phyloP scores from a whole-genome alignment of 2,797 vertebrate species.

The Phrynocephalus forsythii region DNA sequence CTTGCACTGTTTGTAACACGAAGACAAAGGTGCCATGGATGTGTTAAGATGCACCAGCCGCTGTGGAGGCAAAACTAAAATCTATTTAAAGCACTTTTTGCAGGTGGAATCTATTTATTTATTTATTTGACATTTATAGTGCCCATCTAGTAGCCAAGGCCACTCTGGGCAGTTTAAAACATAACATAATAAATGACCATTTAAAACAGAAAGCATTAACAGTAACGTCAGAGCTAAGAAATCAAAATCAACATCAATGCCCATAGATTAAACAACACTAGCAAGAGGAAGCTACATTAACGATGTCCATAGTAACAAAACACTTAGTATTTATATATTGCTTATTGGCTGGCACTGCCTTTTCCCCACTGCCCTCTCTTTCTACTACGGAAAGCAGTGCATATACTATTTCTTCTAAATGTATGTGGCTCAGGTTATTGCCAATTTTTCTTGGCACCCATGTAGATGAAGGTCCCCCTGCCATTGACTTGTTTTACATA shows the following conservation, averaged over 20 bases:
- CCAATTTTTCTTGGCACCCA: not conserved
- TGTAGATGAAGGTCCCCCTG: not conserved
- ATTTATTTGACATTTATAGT: too few species aligned
- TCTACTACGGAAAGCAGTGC: not conserved
- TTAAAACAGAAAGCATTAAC: too few species aligned
- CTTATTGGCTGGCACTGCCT: not conserved
- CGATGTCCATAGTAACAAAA: not conserved
- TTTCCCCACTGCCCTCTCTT: not conserved
- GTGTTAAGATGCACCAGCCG: not conserved
- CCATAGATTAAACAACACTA: too few species aligned
- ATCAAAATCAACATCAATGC: too few species aligned
- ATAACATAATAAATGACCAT: too few species aligned
- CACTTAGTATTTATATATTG: not conserved
- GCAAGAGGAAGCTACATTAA: too few species aligned
- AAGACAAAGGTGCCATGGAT: constrained; percentile 19
- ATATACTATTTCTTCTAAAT: not conserved
- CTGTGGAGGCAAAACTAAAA: not conserved
- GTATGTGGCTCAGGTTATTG: not conserved
- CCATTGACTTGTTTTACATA: not conserved
- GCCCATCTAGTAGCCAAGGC: too few species aligned
- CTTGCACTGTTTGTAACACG: not conserved
- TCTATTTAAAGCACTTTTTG: not conserved
- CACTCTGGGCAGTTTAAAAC: too few species aligned
- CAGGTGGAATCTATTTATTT: too few species aligned
- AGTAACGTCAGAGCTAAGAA: too few species aligned